These are phyloP conservation scores for Ophioninae sp. DNA, from an alignment of 2,888 invertebrate species.

Conservation along the genomic window DNA sequence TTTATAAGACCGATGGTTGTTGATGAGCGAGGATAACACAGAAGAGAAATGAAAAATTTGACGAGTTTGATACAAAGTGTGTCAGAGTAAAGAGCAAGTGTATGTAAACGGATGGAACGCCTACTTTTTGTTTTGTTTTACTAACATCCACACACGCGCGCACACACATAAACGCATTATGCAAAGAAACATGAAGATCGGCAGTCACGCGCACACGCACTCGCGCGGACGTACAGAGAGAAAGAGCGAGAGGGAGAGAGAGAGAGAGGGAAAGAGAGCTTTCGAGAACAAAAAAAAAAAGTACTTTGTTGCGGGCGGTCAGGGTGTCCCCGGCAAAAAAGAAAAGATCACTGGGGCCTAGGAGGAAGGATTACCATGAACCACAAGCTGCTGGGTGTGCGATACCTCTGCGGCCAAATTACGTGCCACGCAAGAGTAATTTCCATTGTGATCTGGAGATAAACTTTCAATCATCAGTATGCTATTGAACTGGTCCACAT, in stretches of 20 bases:
- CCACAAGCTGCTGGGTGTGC: conserved; percentile 88
- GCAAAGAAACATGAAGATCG: conserved; percentile 60
- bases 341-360: conserved; percentile 70
- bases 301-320: conserved; percentile 69
- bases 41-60: conserved; percentile 6
- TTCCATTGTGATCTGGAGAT: conserved; percentile 89
- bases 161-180: conserved; percentile 51
- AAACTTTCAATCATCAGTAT: conserved; percentile 89
- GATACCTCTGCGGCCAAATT: conserved; percentile 89
- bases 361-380: conserved; percentile 87
- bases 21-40: background rate
- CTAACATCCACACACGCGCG: conserved; percentile 60
- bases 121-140: conserved; percentile 24
- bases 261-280: background rate
- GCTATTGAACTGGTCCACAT: conserved; percentile 90
- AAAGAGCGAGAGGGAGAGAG: conserved; percentile 24
- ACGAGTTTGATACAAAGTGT: conserved; percentile 18
- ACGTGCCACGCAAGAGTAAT: conserved; percentile 88
- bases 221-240: conserved; percentile 40
- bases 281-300: background rate
- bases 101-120: background rate
- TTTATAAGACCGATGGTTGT: conserved; percentile 31
- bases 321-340: conserved; percentile 73
- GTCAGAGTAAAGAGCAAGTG: conserved; percentile 7
- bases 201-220: conserved; percentile 64